phyloP scores from a whole-genome alignment of 2,797 vertebrate species.

The Taenioides sp. region DNA sequence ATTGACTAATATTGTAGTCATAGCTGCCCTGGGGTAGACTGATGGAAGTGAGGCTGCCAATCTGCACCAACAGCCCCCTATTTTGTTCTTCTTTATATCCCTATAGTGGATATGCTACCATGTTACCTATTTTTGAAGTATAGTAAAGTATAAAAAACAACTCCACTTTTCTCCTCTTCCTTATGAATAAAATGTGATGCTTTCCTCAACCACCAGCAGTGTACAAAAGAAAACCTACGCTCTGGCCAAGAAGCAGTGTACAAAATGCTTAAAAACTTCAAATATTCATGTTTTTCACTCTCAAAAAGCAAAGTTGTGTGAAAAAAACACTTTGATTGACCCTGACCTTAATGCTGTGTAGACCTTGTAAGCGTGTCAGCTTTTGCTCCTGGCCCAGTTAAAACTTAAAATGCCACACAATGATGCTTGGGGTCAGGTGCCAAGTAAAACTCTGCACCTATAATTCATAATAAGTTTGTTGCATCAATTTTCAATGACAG shows the following conservation, averaged over 20 bases:
- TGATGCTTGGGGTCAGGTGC: not conserved
- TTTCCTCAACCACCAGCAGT: not conserved
- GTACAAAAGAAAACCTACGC: not conserved
- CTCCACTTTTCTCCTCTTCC: not conserved
- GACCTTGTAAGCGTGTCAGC: slow-evolving; percentile 1
- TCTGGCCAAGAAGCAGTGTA: not conserved
- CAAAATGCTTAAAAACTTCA: not conserved
- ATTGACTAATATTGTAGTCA: no score
- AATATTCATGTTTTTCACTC: not conserved
- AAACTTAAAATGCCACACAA: slow-evolving; percentile 4
- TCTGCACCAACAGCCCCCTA: no score
- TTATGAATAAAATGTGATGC: not conserved
- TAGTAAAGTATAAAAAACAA: no score
- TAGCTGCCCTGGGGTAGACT: no score
- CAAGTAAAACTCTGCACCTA: slow-evolving; percentile 4
- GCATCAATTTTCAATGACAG: not conserved
- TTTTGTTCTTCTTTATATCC: no score
- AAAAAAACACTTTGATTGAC: slow-evolving; percentile 10
- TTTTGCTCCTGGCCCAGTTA: slow-evolving; percentile 6
- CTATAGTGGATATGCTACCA: no score
- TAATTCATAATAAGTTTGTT: slow-evolving; percentile 2
- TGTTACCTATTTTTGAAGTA: no score
- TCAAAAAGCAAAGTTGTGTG: no score
- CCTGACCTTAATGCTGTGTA: not conserved
- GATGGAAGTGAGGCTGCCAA: no score